Evolutionary conservation across 2,888 invertebrate species (phyloP), one percentile per base, ranked within the genome.

Genomic region (Koerneria pararmatus): DNA sequence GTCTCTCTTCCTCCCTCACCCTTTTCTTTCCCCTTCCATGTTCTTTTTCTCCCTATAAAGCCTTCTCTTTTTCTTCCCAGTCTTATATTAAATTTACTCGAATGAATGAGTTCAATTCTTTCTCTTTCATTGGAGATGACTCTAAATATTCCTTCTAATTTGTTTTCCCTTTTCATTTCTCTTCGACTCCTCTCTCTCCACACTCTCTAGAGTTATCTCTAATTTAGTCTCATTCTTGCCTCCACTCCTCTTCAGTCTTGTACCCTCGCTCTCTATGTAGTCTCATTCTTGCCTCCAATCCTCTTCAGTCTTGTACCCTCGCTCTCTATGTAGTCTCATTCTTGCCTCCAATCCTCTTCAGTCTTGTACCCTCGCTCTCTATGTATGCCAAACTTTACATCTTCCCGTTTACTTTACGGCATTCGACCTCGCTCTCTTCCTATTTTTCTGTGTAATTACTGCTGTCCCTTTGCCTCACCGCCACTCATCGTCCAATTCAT

Each of bases 261-360:
- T 60, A 41, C 31, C 59, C n/a, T 59, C 31, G 11, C 46, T 59
- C 46, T 59, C 41, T 34, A 31, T n/a, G 37, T n/a, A 46, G 46
- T 34, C 3, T 32, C 34, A 4, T 48, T 46, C 46, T 29, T 15
- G n/a, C 27, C 11, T 46, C 11, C 46, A 46, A 46, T 46, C 46
- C 11, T 46, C 46, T 34, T 24, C 24, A 29, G 24, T 59, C 19
- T 32, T 32, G n/a, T 29, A 22, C 46, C 48, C 41, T 60, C 31
- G n/a, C 46, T 46, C 41, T 46, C 41, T 27, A 2, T 11, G 46
- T 41, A 46, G 11, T 15, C 19, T 46, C 46, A 11, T 15, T 46
- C 46, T n/a, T n/a, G 11, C 11, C 19, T 46, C 46, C 19, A 19
- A 46, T 46, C 46, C 46, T 46, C 46, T 34, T 24, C 24, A 29